Percentiles rank a stretch among this genome's conserved stretches.
These are phyloP conservation scores for Fissipunctia ypsillon DNA, from an alignment of 2,888 invertebrate genomes.

Conservation along the genomic window DNA sequence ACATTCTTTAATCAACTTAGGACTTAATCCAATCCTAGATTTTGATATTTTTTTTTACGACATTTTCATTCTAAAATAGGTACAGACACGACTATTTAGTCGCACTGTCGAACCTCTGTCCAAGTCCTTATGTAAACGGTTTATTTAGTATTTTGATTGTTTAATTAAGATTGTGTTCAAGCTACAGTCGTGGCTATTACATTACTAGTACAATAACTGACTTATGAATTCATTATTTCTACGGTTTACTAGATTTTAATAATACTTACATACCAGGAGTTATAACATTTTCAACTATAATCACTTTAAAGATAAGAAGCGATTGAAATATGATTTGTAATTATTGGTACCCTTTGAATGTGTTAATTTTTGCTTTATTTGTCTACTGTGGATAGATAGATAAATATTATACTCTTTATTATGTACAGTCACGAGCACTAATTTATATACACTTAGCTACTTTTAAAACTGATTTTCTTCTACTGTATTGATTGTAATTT, in stretches of 20 bases:
- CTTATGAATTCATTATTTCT: slow-evolving; percentile 59
- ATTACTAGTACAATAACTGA: slow-evolving; percentile 44
- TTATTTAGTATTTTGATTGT: slow-evolving; percentile 55
- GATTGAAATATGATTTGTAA: slow-evolving; percentile 35
- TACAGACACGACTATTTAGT: no score
- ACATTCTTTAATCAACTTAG: background rate
- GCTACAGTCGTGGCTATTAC: slow-evolving; percentile 41
- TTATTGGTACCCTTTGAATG: background rate
- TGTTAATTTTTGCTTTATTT: background rate
- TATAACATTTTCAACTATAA: slow-evolving; percentile 28
- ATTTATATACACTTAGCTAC: no score
- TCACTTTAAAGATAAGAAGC: slow-evolving; percentile 45
- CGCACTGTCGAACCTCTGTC: slow-evolving; percentile 14
- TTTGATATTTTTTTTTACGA: no score
- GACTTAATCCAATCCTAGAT: background rate
- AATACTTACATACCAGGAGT: slow-evolving; percentile 45
- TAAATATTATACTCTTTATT: no score
- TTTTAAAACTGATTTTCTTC: no score
- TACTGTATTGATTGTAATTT: no score
- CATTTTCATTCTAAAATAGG: no score
- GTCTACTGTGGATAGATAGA: no score
- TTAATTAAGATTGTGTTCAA: slow-evolving; percentile 57
- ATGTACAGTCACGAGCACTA: no score
- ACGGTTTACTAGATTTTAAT: slow-evolving; percentile 58
- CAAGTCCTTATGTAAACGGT: slow-evolving; percentile 32